Base-by-base conservation (phyloP, 35 echinoderm and acorn worm species). In the Strongylocentrotus purpuratus region DNA sequence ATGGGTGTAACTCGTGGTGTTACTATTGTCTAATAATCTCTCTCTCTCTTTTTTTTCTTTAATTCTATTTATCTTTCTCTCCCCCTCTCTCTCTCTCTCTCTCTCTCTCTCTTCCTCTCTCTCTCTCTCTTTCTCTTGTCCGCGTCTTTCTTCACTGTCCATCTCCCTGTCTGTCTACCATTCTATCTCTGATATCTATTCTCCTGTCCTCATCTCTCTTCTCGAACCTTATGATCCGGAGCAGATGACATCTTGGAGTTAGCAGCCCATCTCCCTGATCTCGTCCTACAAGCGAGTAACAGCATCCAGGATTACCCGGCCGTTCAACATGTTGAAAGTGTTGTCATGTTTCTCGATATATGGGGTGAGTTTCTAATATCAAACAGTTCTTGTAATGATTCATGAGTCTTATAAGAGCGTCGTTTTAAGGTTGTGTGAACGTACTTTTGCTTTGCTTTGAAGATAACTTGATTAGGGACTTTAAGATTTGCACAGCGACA, bases 261-360 rank as follows among this genome's bases (percentile, higher is more conserved):
- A 48, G 96, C 96, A 58, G 98, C 98, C 46, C 98, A 99, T 65
- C 94, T 97, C 28, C 95, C 98, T 12, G 95, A 96, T 92, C 71
- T 99, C n/a, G 98, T 99, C 33, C 89, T 99, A 9, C 47, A 95
- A 31, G 97, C 96, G 25, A 95, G 97, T 0, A 95, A 94, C 33
- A 86, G 86, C 31, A 94, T 97, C 17, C 96, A 96, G 47, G 85
- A 97, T 59, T 92, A 98, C 22, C 98, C 97, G 12, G 88, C 96
- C 59, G 97, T 97, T 17, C 96, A 99, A 45, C 95, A 96, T 85
- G 94, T 99, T 14, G 90, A 96, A 28, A 96, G 98, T 32, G 96
- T 97, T 5, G 95, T 99, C 35, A 99, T 99, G 98, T 98, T 99
- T 31, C 95, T 98, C 17, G 98, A 99, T 87, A 96, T 99, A 92